Evolutionary conservation across 2,888 invertebrate genomes (phyloP), one percentile per base, ranked within the genome.

Genomic region (Drosophila hamatofila): DNA sequence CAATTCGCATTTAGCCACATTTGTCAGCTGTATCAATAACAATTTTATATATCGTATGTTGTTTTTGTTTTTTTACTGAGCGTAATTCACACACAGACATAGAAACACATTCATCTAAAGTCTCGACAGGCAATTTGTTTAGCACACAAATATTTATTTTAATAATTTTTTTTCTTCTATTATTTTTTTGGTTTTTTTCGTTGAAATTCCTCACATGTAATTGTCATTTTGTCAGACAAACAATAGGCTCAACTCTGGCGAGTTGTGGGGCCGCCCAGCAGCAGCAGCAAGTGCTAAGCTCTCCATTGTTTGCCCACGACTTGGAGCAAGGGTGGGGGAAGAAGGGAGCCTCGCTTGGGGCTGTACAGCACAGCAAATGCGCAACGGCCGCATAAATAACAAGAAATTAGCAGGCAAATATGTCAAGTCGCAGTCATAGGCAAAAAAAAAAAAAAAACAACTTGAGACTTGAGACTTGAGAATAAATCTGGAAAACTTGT

Each of bases 221-320:
- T 90, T 84, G 84, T 88, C 89, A 80, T 88, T 86, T 90, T 88
- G 90, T 75, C 80, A 61, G 81, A 57, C 83, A 89, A 85, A 84
- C 90, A 84, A 84, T 85, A 64, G 78, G 74, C 79, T 71, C 64
- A 70, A 61, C 46, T 79, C 54, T 44, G 52, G 39, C 39, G 25
- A 70, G 62, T 21, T 52, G 25, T 37, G 33, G 42, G 23, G 63
- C 52, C 75, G 66, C 89, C 87, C 49, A 11, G 33, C 35, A 33
- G 52, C 23, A n/a, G 37, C 30, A 14, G 14, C 39, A 44, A 61
- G 62, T 66, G 62, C 48, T 71, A 60, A 78, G 67, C 63, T 81
- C 76, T 82, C 88, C 80, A 89, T 84, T 84, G 90, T 84, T 85
- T 76, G 88, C 39, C 63, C 75, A 54, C 71, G 61, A 23, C 66